Evolutionary conservation across 2,113 vertebrate genomes (phyloP).

Genomic region (Mirza zaza): DNA sequence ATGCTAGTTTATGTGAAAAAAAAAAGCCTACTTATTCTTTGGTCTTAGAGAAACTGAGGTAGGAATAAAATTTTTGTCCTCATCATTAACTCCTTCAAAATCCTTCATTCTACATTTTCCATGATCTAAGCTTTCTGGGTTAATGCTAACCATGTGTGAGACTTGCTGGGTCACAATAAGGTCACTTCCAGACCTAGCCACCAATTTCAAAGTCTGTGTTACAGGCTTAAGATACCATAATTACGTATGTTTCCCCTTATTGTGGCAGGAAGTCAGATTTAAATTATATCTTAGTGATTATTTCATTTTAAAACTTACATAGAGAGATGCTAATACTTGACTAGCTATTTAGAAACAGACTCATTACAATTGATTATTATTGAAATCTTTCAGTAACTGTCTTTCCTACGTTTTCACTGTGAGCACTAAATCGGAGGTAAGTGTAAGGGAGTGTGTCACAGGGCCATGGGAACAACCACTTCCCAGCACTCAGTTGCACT

Average conservation of each 20-base stretch:
- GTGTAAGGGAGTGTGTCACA: neutral
- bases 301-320: slow-evolving; percentile 31
- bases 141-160: slow-evolving; percentile 69
- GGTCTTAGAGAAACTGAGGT: slow-evolving; percentile 73
- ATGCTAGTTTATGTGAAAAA: slow-evolving; percentile 46
- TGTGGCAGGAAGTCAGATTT: slow-evolving; percentile 49
- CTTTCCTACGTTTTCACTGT: neutral
- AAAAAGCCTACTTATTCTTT: slow-evolving; percentile 47
- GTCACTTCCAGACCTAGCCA: slow-evolving; percentile 57
- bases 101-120: slow-evolving; percentile 73
- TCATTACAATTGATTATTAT: neutral
- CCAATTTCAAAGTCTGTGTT: slow-evolving; percentile 60
- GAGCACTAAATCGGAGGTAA: neutral
- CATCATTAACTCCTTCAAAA: slow-evolving; percentile 74
- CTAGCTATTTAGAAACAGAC: slow-evolving; percentile 10
- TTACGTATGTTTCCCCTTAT: slow-evolving; percentile 57
- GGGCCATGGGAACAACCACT: neutral
- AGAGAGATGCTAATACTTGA: neutral
- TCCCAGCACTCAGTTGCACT: neutral
- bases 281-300: slow-evolving; percentile 57
- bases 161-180: slow-evolving; percentile 37
- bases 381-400: slow-evolving; percentile 18
- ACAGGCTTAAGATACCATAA: slow-evolving; percentile 62
- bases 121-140: slow-evolving; percentile 66
- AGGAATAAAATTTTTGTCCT: slow-evolving; percentile 66